phyloP scores from a whole-genome alignment of 2,113 vertebrate species.

The Dascyllus trimaculatus region DNA sequence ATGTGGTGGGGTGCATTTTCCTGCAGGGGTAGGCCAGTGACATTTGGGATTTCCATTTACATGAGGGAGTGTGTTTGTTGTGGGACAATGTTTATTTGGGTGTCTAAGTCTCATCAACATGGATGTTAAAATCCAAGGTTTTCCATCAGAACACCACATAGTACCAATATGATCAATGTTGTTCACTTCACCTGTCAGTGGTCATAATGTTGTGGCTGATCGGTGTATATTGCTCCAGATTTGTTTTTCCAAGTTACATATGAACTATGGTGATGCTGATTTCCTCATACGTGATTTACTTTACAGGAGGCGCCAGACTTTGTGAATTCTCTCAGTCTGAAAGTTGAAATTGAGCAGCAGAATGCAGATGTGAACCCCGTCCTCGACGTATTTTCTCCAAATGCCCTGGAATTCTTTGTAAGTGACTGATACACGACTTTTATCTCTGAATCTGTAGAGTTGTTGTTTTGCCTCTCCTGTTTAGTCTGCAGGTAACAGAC shows the following conservation, averaged over 20 bases:
- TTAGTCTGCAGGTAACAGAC: conserved; percentile 1
- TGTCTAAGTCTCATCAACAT: no score
- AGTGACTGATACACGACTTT: conserved; percentile 67
- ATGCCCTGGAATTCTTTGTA: conserved; percentile 89
- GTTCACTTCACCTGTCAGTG: no score
- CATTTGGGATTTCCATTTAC: no score
- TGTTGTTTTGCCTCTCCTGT: not conserved
- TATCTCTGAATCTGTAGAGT: not conserved
- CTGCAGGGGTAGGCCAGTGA: no score
- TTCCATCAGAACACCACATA: no score
- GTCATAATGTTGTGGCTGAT: no score
- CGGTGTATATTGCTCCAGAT: not conserved
- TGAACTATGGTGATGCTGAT: not conserved
- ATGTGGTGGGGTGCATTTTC: no score
- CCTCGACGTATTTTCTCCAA: conserved; percentile 86
- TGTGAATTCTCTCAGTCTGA: conserved; percentile 88
- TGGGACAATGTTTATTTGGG: no score
- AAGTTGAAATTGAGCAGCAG: conserved; percentile 87
- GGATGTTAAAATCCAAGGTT: no score
- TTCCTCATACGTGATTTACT: not conserved
- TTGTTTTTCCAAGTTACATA: not conserved
- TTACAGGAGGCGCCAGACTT: conserved; percentile 89
- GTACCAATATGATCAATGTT: no score
- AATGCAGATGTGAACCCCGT: conserved; percentile 87
- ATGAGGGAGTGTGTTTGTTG: no score